Conservation (phyloP, 2,797 vertebrate species). For the Urocyon cinereoargenteus region DNA sequence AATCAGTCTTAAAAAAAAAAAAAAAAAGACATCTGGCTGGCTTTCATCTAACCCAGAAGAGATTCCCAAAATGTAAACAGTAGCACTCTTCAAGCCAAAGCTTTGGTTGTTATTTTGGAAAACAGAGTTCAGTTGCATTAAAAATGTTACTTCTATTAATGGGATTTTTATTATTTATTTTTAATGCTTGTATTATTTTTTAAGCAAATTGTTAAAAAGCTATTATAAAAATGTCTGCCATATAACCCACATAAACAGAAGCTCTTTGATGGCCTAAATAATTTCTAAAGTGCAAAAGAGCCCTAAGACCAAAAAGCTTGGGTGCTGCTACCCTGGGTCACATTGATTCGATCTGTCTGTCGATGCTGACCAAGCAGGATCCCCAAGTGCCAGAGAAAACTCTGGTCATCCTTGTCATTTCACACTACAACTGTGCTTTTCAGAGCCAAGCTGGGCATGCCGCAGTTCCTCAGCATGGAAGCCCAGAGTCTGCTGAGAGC, state of each 20-base stretch:
- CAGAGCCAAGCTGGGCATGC: slow-evolving; percentile 99
- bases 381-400: rapidly evolving
- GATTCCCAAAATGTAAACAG: rapidly evolving
- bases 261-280: neutral
- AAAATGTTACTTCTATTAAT: no score
- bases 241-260: neutral
- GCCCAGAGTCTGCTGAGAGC: slow-evolving; percentile 97
- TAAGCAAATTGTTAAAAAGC: neutral
- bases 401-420: rapidly evolving
- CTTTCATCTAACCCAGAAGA: neutral
- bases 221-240: neutral
- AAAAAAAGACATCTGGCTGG: no score
- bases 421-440: slow-evolving; percentile 50
- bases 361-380: rapidly evolving
- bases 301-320: rapidly evolving
- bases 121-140: neutral
- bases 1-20: neutral
- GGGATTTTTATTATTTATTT: neutral
- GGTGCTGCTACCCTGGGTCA: rapidly evolving
- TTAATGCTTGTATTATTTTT: neutral
- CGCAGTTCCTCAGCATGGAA: slow-evolving; percentile 96
- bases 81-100: rapidly evolving
- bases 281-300: neutral
- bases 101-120: neutral
- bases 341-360: rapidly evolving